A percentile compares a stretch with the other conserved stretches of the same genome.
Evolutionary conservation across 2,113 vertebrate genomes (phyloP).

Genomic region (Morone saxatilis): DNA sequence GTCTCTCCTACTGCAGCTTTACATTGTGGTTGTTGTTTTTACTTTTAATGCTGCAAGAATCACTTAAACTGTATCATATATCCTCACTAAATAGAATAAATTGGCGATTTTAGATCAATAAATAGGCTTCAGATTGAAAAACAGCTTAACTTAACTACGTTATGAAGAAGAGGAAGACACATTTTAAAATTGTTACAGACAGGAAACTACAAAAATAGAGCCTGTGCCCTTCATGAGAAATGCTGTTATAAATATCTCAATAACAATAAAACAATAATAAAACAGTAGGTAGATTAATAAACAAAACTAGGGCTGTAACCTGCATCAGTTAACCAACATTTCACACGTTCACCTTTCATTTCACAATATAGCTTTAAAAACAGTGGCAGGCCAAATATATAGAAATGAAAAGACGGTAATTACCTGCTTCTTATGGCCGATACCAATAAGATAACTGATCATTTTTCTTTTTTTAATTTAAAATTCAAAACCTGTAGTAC

Average conservation of each 20-base stretch:
- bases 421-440: no score
- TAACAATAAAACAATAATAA: neutral
- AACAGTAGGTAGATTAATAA: neutral
- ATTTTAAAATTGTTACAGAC: conserved; percentile 2
- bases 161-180: conserved; percentile 17
- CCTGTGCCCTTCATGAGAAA: neutral
- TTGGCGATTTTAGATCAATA: neutral
- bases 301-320: neutral
- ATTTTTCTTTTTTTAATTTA: no score
- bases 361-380: neutral
- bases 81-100: neutral
- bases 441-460: no score
- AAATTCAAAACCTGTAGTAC: no score
- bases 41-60: conserved; percentile 5
- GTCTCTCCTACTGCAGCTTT: neutral
- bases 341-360: neutral
- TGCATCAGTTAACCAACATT: neutral
- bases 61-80: neutral
- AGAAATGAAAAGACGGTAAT: no score
- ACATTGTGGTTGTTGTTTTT: neutral
- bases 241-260: no score
- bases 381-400: no score
- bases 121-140: conserved; percentile 15
- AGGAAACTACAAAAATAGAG: neutral
- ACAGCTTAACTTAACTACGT: neutral